These are phyloP conservation scores for Penelope pileata DNA, from an alignment of 2,113 vertebrate genomes.

Conservation along the genomic window DNA sequence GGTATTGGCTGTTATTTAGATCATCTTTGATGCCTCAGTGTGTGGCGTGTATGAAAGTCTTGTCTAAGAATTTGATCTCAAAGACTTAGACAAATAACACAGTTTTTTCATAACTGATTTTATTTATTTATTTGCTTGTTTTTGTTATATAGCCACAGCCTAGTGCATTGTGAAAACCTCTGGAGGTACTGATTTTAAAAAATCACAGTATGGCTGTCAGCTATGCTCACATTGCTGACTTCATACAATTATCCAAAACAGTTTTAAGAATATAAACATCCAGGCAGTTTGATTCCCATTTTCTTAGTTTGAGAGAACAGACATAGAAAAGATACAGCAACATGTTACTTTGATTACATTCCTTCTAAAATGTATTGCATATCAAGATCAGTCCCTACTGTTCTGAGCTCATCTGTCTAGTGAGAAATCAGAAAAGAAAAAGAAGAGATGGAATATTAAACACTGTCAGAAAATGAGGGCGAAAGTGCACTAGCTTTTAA, in stretches of 20 bases:
- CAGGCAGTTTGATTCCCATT: slow-evolving; percentile 4
- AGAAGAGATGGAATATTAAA: slow-evolving; percentile 39
- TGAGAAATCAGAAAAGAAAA: slow-evolving; percentile 16
- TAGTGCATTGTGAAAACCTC: background rate
- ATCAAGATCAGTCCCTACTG: slow-evolving; percentile 36
- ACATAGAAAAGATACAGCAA: background rate
- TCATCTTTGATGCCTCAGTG: background rate
- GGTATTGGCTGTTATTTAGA: background rate
- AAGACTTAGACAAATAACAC: background rate
- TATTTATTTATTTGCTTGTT: background rate
- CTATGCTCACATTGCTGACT: background rate
- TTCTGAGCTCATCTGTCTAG: slow-evolving; percentile 24
- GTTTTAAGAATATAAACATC: slow-evolving; percentile 1
- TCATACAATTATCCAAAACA: background rate
- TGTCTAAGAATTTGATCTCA: background rate
- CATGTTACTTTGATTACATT: slow-evolving; percentile 10
- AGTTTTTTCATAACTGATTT: background rate
- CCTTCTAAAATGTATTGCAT: background rate
- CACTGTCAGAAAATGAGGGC: slow-evolving; percentile 24
- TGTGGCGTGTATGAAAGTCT: background rate
- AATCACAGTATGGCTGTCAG: background rate
- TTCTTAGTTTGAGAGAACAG: slow-evolving; percentile 10
- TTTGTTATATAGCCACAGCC: background rate
- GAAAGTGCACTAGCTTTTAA: slow-evolving; percentile 47
- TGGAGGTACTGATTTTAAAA: background rate